Conservation (phyloP, 2,113 vertebrate species). For the Centropus unirufus region DNA sequence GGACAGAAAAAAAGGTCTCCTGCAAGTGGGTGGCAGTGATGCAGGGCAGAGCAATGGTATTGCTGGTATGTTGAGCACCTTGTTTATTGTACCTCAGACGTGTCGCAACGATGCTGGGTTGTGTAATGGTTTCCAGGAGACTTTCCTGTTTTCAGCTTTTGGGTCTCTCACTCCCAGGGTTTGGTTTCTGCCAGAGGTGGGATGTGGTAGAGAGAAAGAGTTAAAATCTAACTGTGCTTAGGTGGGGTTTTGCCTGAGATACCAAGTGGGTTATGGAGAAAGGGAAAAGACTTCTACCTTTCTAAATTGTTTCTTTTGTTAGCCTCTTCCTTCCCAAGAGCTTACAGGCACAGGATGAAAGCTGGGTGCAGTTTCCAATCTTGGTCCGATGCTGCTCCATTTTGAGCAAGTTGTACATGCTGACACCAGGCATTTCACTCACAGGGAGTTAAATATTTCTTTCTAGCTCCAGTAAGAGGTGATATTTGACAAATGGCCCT, state of each 20-base stretch:
- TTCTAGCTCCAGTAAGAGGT: not conserved
- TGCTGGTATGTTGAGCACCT: constrained; percentile 50
- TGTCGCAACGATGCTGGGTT: constrained; percentile 45
- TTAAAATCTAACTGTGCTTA: constrained; percentile 1
- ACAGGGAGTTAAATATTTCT: not conserved
- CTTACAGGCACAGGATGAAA: not conserved
- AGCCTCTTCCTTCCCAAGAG: not conserved
- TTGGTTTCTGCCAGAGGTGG: constrained; percentile 13
- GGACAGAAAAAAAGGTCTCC: constrained; percentile 19
- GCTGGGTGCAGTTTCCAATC: not conserved
- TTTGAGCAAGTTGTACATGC: not conserved
- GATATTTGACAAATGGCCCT: not conserved
- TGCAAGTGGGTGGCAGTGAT: constrained; percentile 42
- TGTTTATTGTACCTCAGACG: not conserved
- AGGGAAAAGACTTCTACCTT: not conserved
- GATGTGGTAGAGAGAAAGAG: not conserved
- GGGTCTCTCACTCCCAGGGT: constrained; percentile 2
- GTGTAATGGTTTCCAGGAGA: constrained; percentile 48
- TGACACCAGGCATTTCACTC: not conserved
- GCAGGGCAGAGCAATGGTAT: constrained; percentile 17
- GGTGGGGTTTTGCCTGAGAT: not conserved
- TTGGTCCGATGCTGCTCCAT: not conserved
- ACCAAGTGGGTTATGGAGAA: not conserved
- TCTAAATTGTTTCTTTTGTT: not conserved
- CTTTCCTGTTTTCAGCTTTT: constrained; percentile 17